Evolutionary conservation across 2,888 invertebrate genomes (phyloP).

Genomic region (Campoletis raptor): DNA sequence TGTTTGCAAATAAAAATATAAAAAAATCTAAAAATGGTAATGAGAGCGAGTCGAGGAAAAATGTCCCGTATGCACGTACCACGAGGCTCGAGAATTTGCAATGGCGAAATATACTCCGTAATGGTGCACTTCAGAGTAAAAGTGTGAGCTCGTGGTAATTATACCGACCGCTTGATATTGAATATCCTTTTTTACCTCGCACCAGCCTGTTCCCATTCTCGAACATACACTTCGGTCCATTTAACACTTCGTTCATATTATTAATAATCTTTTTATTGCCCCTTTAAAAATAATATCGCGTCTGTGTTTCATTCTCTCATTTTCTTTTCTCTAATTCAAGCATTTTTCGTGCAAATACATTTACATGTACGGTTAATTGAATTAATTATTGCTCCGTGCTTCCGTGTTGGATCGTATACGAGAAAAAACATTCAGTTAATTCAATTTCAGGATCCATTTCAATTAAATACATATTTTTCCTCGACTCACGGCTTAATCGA

Average conservation of each 20-base stretch:
- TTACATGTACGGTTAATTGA: not conserved
- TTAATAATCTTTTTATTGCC: conserved; percentile 36
- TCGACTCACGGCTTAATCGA: too few relatives aligned
- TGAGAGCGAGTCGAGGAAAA: not conserved
- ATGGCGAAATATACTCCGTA: conserved; percentile 57
- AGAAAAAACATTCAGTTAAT: too few relatives aligned
- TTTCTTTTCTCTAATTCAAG: not conserved
- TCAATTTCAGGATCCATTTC: too few relatives aligned
- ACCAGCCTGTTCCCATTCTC: conserved; percentile 23
- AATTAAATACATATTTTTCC: too few relatives aligned
- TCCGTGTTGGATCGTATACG: not conserved
- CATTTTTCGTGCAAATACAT: not conserved
- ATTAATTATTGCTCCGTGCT: not conserved
- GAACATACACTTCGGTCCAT: conserved; percentile 16
- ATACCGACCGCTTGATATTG: conserved; percentile 66
- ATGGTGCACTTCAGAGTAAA: conserved; percentile 69
- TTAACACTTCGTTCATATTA: conserved; percentile 11
- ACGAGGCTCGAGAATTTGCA: not conserved
- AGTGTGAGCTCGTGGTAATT: conserved; percentile 69
- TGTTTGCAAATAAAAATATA: not conserved
- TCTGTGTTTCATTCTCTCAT: not conserved
- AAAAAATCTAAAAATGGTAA: not conserved
- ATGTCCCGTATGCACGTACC: not conserved
- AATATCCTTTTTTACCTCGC: conserved; percentile 54
- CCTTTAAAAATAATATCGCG: not conserved